A percentile compares a stretch with the other conserved stretches of the same genome.
Evolutionary conservation across 30 jellyfish, hydroid and myxozoan species (phyloP).

Genomic region (Hydractinia symbiolongicarpus): DNA sequence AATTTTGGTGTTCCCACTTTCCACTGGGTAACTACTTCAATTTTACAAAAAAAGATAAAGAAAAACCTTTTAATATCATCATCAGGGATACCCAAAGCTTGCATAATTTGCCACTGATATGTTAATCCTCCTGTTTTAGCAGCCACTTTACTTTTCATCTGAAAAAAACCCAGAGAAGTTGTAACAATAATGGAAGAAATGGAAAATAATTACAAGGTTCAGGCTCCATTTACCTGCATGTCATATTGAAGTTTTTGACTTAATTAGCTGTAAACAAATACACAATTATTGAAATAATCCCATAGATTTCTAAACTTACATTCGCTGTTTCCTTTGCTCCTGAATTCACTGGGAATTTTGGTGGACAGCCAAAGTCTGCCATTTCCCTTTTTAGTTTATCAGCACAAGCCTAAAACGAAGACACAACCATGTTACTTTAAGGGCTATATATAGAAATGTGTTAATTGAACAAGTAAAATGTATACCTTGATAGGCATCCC

Average conservation of each 20-base stretch:
- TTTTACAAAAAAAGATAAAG: background rate
- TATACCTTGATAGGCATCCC: constrained; percentile 99
- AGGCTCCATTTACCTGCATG: background rate
- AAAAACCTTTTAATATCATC: constrained; percentile 79
- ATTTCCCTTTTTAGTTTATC: constrained; percentile 94
- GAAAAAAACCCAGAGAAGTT: constrained; percentile 8
- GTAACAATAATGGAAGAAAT: background rate
- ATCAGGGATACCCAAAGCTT: constrained; percentile 69
- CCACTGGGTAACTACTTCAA: too few species aligned
- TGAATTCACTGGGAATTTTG: constrained; percentile 62
- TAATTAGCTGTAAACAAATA: background rate
- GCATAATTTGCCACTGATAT: constrained; percentile 97
- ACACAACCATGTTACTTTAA: background rate
- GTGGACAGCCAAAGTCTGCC: constrained; percentile 94
- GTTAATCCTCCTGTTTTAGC: constrained; percentile 95
- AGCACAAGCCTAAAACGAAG: constrained; percentile 77
- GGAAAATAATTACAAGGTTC: background rate
- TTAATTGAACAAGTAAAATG: background rate
- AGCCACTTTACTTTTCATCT: constrained; percentile 96
- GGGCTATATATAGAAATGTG: background rate
- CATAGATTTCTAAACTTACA: background rate
- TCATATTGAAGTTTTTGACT: too few species aligned
- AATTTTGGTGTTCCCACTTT: too few species aligned
- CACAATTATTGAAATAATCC: too few species aligned
- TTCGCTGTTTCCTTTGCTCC: constrained; percentile 27